Conservation (phyloP, 1,140 invertebrate species). For the Homalodisca vitripennis region DNA sequence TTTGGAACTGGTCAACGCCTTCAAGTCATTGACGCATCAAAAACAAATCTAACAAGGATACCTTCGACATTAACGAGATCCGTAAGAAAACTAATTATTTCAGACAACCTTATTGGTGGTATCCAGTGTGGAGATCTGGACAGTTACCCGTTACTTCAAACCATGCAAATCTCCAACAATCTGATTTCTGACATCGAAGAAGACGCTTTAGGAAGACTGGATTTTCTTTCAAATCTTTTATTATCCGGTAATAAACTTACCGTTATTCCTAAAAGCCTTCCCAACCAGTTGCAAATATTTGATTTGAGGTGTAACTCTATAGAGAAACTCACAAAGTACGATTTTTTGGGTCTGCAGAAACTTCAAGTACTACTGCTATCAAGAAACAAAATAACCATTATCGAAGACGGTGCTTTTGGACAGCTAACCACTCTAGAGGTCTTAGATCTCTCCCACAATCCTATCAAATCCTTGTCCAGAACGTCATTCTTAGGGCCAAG, state of each 20-base stretch:
- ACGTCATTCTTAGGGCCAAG: slow-evolving; percentile 65
- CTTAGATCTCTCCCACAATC: slow-evolving; percentile 77
- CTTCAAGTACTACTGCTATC: slow-evolving; percentile 68
- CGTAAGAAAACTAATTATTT: slow-evolving; percentile 72
- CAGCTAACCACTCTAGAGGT: slow-evolving; percentile 62
- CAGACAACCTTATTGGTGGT: slow-evolving; percentile 69
- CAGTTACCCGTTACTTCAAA: slow-evolving; percentile 79
- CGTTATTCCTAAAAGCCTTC: slow-evolving; percentile 64
- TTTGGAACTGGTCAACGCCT: slow-evolving; percentile 56
- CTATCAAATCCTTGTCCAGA: slow-evolving; percentile 61
- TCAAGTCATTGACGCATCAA: slow-evolving; percentile 79
- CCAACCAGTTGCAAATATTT: slow-evolving; percentile 58
- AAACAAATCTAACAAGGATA: slow-evolving; percentile 73
- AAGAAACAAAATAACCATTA: slow-evolving; percentile 62
- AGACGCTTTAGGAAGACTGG: slow-evolving; percentile 78
- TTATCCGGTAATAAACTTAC: slow-evolving; percentile 72
- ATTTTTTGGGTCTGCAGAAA: slow-evolving; percentile 67
- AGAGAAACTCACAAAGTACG: slow-evolving; percentile 58
- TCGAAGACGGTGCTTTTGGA: slow-evolving; percentile 65
- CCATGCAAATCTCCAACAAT: slow-evolving; percentile 80
- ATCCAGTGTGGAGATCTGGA: slow-evolving; percentile 84
- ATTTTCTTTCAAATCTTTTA: slow-evolving; percentile 74
- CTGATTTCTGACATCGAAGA: slow-evolving; percentile 75
- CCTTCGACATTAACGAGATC: slow-evolving; percentile 82
- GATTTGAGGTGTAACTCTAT: slow-evolving; percentile 68